Conservation (phyloP, 2,797 vertebrate species). For the Momotus momota region DNA sequence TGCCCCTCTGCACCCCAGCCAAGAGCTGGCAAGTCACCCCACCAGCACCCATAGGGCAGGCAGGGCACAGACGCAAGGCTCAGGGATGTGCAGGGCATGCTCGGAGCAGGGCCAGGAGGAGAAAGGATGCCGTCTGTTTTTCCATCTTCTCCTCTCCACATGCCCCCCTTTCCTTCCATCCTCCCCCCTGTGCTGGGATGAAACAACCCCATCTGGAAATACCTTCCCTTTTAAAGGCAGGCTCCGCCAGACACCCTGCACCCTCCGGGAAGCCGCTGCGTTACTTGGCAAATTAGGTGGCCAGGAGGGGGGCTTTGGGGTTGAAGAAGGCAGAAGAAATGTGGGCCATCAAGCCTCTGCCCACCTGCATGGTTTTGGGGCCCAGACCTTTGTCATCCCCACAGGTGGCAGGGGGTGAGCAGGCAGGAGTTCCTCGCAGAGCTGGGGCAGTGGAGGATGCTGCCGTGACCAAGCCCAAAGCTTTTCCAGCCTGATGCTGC, state of each 20-base stretch:
- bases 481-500: background rate
- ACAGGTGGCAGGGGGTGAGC: background rate
- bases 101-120: background rate
- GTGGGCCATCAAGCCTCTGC: fast-evolving
- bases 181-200: conserved; percentile 46
- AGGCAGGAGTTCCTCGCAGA: background rate
- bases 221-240: conserved; percentile 86
- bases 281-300: background rate
- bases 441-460: background rate
- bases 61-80: background rate
- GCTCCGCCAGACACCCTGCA: background rate
- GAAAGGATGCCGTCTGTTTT: conserved; percentile 56
- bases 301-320: background rate
- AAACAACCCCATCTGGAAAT: conserved; percentile 80
- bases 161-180: background rate
- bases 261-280: background rate
- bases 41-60: fast-evolving
- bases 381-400: background rate
- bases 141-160: conserved; percentile 37
- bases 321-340: background rate
- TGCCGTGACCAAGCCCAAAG: fast-evolving
- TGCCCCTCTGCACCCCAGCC: background rate
- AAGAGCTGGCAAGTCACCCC: background rate
- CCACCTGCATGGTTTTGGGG: background rate
- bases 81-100: background rate